Conservation (phyloP, 2,797 vertebrate genomes). For the Tokudaia tokunoshimensis region DNA sequence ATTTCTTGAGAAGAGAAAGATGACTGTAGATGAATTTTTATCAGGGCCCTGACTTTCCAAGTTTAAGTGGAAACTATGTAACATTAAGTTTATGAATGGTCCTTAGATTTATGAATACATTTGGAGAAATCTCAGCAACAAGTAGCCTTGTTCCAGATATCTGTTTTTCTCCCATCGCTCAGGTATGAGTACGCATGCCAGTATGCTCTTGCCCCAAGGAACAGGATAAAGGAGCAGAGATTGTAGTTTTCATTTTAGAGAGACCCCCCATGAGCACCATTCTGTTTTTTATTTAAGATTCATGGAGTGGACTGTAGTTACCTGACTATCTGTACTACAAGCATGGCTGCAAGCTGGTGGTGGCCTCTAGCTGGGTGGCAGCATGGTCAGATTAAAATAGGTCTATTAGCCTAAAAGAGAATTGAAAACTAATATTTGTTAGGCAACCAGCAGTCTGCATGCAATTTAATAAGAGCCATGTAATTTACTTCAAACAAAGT, state of each 20-base stretch:
- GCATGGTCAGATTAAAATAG: neutral
- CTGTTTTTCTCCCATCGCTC: neutral
- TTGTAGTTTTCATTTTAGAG: neutral
- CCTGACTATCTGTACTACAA: neutral
- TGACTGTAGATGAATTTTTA: neutral
- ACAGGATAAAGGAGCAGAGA: neutral
- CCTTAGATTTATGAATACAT: neutral
- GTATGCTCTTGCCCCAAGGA: neutral
- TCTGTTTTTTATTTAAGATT: neutral
- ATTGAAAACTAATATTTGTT: neutral
- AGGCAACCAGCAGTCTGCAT: neutral
- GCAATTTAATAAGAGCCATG: constrained; percentile 31
- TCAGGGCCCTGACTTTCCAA: neutral
- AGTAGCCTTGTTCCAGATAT: neutral
- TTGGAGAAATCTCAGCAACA: constrained; percentile 42
- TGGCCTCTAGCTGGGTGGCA: neutral
- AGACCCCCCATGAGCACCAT: neutral
- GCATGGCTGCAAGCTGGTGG: neutral
- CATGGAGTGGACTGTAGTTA: neutral
- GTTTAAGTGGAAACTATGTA: constrained; percentile 1
- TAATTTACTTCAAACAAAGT: constrained; percentile 63
- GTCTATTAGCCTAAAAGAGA: neutral
- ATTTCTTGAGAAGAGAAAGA: neutral
- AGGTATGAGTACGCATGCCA: neutral
- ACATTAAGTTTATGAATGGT: neutral